Conservation (phyloP, 2,888 invertebrate species). For the Apotomis capreana region DNA sequence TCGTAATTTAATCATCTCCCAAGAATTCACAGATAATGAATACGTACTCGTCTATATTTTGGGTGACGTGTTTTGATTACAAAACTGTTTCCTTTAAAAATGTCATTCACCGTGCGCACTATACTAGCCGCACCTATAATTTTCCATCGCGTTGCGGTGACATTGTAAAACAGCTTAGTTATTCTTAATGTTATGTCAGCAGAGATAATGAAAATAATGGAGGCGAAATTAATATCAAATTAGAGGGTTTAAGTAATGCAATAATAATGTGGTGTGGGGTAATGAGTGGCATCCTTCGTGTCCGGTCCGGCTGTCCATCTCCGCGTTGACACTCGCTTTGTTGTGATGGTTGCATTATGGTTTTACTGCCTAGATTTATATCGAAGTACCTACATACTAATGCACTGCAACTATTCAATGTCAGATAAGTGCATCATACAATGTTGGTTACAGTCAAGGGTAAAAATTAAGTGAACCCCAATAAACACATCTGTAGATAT, state of each 20-base stretch:
- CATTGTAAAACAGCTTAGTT: conserved; percentile 75
- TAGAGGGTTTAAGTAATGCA: conserved; percentile 78
- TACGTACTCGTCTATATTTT: conserved; percentile 13
- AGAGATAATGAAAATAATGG: conserved; percentile 80
- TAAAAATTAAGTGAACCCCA: neutral
- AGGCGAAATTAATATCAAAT: conserved; percentile 79
- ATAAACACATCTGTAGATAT: neutral
- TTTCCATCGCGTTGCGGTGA: conserved; percentile 68
- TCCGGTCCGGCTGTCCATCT: conserved; percentile 46
- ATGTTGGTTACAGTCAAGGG: neutral
- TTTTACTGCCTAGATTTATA: conserved; percentile 34
- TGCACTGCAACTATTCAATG: conserved; percentile 1
- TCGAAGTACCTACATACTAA: conserved; percentile 13
- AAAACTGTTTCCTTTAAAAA: conserved; percentile 63
- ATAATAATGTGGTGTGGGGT: conserved; percentile 66
- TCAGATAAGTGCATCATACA: neutral
- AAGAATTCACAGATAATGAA: conserved; percentile 8
- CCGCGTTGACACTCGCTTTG: conserved; percentile 37
- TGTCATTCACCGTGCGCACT: conserved; percentile 54
- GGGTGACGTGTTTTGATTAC: conserved; percentile 19
- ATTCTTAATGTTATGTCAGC: conserved; percentile 72
- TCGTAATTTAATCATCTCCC: neutral
- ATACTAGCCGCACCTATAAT: conserved; percentile 71
- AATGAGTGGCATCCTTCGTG: conserved; percentile 67
- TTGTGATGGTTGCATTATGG: conserved; percentile 37